Conservation (phyloP, 1,140 invertebrate genomes). For the Orius laevigatus region DNA sequence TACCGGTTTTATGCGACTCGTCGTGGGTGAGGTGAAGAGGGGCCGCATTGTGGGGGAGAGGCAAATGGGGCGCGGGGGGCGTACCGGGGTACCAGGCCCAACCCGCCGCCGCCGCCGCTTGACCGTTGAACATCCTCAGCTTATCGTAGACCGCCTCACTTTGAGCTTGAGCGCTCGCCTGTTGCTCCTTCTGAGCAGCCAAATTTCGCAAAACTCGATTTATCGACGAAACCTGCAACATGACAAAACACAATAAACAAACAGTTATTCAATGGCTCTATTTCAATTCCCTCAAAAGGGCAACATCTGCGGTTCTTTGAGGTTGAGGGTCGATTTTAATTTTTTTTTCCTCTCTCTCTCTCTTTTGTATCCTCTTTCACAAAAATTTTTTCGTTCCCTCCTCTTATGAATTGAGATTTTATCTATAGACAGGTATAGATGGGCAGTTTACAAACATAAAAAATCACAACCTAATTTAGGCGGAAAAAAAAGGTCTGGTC, state of each 20-base stretch:
- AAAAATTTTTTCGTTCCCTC: no score
- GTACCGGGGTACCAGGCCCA: constrained; percentile 15
- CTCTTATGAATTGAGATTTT: no score
- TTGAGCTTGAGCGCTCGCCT: constrained; percentile 26
- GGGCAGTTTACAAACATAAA: no score
- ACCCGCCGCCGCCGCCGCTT: constrained; percentile 33
- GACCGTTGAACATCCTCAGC: constrained; percentile 64
- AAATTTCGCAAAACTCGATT: constrained; percentile 92
- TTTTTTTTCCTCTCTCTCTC: no score
- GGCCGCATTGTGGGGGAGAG: constrained; percentile 14
- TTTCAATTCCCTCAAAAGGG: no score
- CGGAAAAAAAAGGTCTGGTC: no score
- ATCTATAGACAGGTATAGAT: no score
- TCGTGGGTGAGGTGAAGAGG: constrained; percentile 11
- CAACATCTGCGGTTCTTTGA: no score
- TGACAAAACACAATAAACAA: constrained; percentile 7
- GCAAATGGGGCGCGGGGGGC: constrained; percentile 15
- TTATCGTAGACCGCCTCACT: constrained; percentile 69
- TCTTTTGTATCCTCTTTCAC: no score
- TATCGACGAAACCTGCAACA: constrained; percentile 83
- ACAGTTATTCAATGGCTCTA: no score
- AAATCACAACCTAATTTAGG: no score
- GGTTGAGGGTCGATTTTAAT: no score
- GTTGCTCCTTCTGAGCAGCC: constrained; percentile 72
- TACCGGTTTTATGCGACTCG: constrained; percentile 13